Percentiles rank a stretch among this genome's conserved stretches.
These are phyloP conservation scores for Oophaga pumilio DNA, from an alignment of 2,113 vertebrate species.

Conservation along the genomic window DNA sequence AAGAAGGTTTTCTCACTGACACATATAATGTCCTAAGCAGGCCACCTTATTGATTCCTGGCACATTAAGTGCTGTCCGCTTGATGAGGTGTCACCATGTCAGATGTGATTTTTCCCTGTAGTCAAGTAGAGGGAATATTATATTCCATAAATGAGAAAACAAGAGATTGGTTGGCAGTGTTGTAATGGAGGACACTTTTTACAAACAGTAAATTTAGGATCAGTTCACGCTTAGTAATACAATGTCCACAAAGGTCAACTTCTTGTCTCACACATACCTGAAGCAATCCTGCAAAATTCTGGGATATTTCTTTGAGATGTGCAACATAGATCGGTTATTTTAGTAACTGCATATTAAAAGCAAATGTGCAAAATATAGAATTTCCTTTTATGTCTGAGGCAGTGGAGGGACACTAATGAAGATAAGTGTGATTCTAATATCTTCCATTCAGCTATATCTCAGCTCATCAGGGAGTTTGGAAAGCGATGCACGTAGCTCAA, in stretches of 20 bases:
- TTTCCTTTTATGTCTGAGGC: constrained; percentile 22
- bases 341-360: not conserved
- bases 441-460: constrained; percentile 22
- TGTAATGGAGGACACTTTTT: not conserved
- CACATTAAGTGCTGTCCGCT: not conserved
- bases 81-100: not conserved
- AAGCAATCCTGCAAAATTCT: not conserved
- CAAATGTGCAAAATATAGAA: constrained; percentile 17
- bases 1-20: too few species aligned
- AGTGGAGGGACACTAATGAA: constrained; percentile 41
- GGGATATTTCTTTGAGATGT: not conserved
- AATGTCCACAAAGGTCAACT: not conserved
- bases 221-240: not conserved
- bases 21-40: too few species aligned
- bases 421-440: constrained; percentile 39
- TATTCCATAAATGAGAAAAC: not conserved
- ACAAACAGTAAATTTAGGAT: too few species aligned
- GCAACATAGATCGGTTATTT: not conserved
- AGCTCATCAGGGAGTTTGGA: constrained; percentile 19
- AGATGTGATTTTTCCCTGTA: too few species aligned
- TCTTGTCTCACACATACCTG: not conserved
- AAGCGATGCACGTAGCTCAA: constrained; percentile 25
- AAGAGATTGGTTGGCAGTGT: not conserved
- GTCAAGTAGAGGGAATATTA: not conserved
- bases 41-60: too few species aligned